Base-by-base conservation (phyloP, 2,888 invertebrate genomes). In the Tholera decimalis region DNA sequence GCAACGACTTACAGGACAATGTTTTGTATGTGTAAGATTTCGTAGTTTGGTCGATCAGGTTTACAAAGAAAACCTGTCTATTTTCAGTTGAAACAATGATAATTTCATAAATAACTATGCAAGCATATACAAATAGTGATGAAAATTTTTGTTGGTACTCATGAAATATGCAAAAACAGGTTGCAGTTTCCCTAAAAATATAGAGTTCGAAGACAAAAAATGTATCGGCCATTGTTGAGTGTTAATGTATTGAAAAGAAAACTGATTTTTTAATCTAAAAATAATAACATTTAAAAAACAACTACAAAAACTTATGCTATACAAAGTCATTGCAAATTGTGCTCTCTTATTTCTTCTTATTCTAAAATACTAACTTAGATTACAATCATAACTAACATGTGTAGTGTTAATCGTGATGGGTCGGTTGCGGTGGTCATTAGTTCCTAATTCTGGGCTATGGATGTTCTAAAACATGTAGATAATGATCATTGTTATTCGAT, bases 401-500 rank as follows among this genome's bases (percentile, higher is more conserved):
- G 1, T 22, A 20, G 46, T 57, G 37, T 37, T 49, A 53, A 53
- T 51, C 53, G 76, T 72, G 70, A 51, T 69, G 62, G 44, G 61
- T 49, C 51, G 76, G 72, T 69, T 47, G 37, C 11, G 69, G 69
- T 60, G 70, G 47, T 53, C 26, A 30, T 60, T 35, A 41, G 41
- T 58, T 53, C 35, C 15, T 60, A 55, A 51, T 41, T 46, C 11
- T 49, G 60, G 57, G 26, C 55, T 46, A 43, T 15, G 72, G 41
- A n/a, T 24, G 30, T n/a, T 33, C 30, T 39, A 44, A 30, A 41
- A 41, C 50, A 47, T 49, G 9, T 57, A 13, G 69, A 54, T 77
- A 63, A 68, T 59, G 8, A 59, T 51, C 43, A 49, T 51, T 51
- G 44, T 80, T 80, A 51, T 85, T 83, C 83, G 64, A 79, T 70